Base-by-base conservation (phyloP, 2,113 vertebrate species). In the zebrafish (Danio rerio) region DNA sequence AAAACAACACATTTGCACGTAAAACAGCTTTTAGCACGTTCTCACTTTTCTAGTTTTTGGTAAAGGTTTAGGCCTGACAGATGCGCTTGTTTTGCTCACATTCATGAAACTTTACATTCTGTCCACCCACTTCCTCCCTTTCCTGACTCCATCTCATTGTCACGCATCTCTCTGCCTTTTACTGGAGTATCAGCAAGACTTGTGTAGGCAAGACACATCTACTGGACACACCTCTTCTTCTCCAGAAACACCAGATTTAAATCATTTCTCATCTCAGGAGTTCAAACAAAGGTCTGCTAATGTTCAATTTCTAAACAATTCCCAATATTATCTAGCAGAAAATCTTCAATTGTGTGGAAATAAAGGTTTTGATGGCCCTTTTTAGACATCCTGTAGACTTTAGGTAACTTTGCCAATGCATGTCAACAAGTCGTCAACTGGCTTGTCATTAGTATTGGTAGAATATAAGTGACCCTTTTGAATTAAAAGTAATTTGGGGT, bases 181-280 rank as follows among this genome's bases (percentile, higher is more conserved):
- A 6, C 13, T 20, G 21, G 10, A 65, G 77, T 56, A 58, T 76
- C 47, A 83, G 78, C 52, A 18, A 66, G 45, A 86, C 85, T 59
- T 86, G 85, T 83, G 69, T n/a, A 65, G 85, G 31, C 85, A 81
- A 72, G 61, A 76, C 12, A 10, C 20, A 73, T 63, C 16, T 63
- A 5, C 13, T 55, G 40, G 63, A 13, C 63, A 63, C 21, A 77
- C 59, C n/a, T 47, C 45, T 6, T 43, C n/a, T 59, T 50, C 20
- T 49, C 47, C 18, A 11, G 40, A 6, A 50, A 61, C 8, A 5
- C 1, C 15, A 69, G 77, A 47, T 45, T 16, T 77, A 62, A 62
- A 47, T 5, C 7, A 18, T 62, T 71, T 18, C 20, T 21, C 20
- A 53, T n/a, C 21, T 71, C 15, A 45, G 12, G 7, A 71, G 49